Percentiles rank a stretch among this genome's conserved stretches.
Conservation (phyloP, 2,888 invertebrate genomes). For the Camponotus fellah region DNA sequence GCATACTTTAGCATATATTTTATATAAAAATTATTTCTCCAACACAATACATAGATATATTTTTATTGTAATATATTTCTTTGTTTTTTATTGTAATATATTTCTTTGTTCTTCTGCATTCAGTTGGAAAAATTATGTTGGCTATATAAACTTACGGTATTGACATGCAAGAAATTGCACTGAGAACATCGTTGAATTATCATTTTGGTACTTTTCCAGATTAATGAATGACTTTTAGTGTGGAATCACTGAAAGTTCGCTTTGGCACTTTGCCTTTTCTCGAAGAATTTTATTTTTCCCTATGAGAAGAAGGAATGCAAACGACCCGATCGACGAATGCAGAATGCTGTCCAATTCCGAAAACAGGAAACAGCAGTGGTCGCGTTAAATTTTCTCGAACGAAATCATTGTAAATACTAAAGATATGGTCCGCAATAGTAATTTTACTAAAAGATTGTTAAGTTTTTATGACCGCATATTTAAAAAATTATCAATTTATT, state of each 20-base stretch:
- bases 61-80: not conserved
- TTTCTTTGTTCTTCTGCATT: not conserved
- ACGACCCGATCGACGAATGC: conserved; percentile 9
- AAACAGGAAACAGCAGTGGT: not conserved
- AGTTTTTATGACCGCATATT: not conserved
- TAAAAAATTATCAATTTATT: not conserved
- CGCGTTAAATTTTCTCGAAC: conserved; percentile 1
- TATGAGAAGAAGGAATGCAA: not conserved
- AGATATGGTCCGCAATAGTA: not conserved
- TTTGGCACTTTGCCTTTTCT: conserved; percentile 10
- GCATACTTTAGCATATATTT: not conserved
- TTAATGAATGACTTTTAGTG: not conserved
- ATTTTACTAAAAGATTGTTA: not conserved
- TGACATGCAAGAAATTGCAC: not conserved
- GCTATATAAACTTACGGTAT: not conserved
- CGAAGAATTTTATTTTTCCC: conserved; percentile 1
- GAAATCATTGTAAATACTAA: not conserved
- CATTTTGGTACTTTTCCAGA: not conserved
- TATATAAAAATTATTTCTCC: not conserved
- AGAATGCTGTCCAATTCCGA: conserved; percentile 24
- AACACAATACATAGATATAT: not conserved
- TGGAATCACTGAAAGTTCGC: not conserved
- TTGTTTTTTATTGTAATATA: not conserved
- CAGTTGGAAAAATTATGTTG: not conserved
- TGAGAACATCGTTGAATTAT: not conserved